Evolutionary conservation across 2,888 invertebrate genomes (phyloP), one percentile per base, ranked within the genome.

Genomic region (Eulithis prunata): DNA sequence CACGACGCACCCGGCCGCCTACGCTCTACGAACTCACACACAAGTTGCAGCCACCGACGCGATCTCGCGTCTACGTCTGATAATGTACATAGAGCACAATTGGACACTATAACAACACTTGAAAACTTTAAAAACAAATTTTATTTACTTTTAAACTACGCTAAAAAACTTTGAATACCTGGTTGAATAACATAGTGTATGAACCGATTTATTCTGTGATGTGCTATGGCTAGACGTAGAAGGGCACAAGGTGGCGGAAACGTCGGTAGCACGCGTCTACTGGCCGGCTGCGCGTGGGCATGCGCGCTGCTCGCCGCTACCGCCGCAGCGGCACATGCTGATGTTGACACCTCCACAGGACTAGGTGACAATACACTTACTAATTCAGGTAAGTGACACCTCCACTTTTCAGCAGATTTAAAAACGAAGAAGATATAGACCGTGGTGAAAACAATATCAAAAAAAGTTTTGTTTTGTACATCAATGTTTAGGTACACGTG

Each of bases 341-440:
- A 93, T 71, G 88, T 91, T 57, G 93, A 93, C 77, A 93, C 93
- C 32, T 93, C 93, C 64, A 93, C 93, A 8, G 93, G 93, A 10
- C 87, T 89, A 49, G 89, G 93, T 7, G 93, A 93, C 71, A 93
- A 93, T 73, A 89, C 90, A 13, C 85, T 92, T 32, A 89, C 90
- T 49, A 93, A 93, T 78, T 84, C 93, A 87, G 93, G 93, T 92
- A 84, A 69, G 64, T 78, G 51, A 49, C 21, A 21, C 21, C 57
- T 7, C 28, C 28, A 21, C 21, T 21, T 21, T 21, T 21, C 21
- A 1, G 21, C 1, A 21, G 21, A 3, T 43, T 45, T 32, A 5
- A 32, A 32, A 32, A 32, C 4, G 32, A 32, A 32, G 11, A 58
- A 52, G 1, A 10, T 51, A 41, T 14, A n/a, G 8, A 36, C 3